phyloP scores from a whole-genome alignment of 1,140 invertebrate genomes.

The Trypoxylus dichotomus region DNA sequence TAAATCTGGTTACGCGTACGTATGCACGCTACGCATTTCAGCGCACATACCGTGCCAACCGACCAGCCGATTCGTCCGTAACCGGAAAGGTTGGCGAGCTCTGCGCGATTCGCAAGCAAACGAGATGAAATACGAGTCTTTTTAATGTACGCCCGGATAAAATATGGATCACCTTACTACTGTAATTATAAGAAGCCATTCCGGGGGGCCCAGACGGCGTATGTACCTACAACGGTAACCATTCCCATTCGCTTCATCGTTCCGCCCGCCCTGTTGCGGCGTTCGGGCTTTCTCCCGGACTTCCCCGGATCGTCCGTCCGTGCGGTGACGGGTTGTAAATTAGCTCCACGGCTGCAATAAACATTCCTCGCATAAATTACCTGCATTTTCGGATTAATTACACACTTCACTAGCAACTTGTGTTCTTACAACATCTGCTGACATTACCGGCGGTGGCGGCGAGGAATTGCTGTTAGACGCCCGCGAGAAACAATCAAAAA shows the following conservation, averaged over 20 bases:
- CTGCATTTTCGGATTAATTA: conserved; percentile 56
- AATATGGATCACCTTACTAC: conserved; percentile 30
- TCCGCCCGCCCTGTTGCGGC: neutral
- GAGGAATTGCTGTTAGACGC: conserved; percentile 12
- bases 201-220: neutral
- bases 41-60: neutral
- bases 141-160: conserved; percentile 24
- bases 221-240: neutral
- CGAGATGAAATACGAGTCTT: conserved; percentile 28
- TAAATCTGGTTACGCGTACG: neutral
- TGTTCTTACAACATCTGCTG: conserved; percentile 35
- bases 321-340: conserved; percentile 54
- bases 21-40: neutral
- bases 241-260: too few species aligned
- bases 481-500: neutral
- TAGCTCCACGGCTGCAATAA: conserved; percentile 53
- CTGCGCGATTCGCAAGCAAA: conserved; percentile 10
- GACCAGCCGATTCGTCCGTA: neutral
- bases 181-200: conserved; percentile 30
- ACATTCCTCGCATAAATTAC: conserved; percentile 56
- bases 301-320: conserved; percentile 38
- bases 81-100: neutral
- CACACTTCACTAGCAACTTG: conserved; percentile 50
- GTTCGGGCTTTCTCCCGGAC: neutral
- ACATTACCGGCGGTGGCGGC: neutral